These are phyloP conservation scores for Lepus timidus DNA, from an alignment of 2,113 vertebrate species.

Conservation along the genomic window DNA sequence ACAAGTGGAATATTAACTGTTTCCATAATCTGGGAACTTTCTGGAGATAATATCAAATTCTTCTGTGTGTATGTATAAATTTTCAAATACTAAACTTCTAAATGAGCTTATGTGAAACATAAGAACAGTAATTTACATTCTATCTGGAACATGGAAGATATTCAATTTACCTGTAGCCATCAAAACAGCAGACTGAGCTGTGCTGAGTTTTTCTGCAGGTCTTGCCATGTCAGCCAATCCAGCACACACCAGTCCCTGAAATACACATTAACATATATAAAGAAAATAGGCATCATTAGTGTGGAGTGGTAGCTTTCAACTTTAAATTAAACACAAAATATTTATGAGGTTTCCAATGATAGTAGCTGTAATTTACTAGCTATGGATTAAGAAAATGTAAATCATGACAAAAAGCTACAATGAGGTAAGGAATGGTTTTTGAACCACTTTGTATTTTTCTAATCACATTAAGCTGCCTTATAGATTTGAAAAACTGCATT, in stretches of 20 bases:
- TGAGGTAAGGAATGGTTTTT: background rate
- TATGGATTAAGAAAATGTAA: background rate
- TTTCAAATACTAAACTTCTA: background rate
- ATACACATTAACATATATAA: background rate
- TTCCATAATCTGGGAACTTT: background rate
- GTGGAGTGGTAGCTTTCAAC: background rate
- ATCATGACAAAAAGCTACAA: background rate
- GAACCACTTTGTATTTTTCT: background rate
- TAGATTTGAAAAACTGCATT: background rate
- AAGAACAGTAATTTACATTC: background rate
- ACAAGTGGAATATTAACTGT: background rate
- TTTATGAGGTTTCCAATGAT: background rate
- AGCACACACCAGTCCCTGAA: slow-evolving; percentile 95
- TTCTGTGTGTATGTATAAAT: background rate
- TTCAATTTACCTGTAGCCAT: slow-evolving; percentile 94
- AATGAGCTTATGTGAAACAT: background rate
- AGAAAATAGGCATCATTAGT: background rate
- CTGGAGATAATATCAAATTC: background rate
- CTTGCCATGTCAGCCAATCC: slow-evolving; percentile 97
- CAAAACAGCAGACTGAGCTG: slow-evolving; percentile 95
- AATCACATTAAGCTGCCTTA: background rate
- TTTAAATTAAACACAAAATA: background rate
- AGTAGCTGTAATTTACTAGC: background rate
- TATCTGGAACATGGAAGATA: background rate
- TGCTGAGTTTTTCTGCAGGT: slow-evolving; percentile 97